Conservation (phyloP, 2,113 vertebrate species). For the Phodopus roborovskii region DNA sequence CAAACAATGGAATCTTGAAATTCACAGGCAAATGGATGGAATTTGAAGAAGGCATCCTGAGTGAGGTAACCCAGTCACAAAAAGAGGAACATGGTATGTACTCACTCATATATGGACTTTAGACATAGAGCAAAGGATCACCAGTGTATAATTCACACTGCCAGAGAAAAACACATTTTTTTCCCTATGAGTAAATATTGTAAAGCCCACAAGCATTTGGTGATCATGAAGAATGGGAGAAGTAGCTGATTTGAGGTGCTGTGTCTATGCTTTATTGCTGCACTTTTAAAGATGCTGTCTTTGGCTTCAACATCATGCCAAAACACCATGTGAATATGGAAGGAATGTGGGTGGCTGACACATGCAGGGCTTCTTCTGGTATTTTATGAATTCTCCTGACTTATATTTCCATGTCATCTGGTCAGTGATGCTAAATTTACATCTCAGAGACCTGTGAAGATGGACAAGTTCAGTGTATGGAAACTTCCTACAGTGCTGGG, state of each 20-base stretch:
- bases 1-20: too few relatives aligned
- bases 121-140: too few relatives aligned
- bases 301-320: background rate
- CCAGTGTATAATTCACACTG: too few relatives aligned
- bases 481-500: too few relatives aligned
- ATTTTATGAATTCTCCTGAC: background rate
- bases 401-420: background rate
- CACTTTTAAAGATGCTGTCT: background rate
- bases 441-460: background rate
- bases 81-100: too few relatives aligned
- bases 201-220: background rate
- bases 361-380: background rate
- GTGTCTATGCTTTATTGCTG: background rate
- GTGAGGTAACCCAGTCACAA: too few relatives aligned
- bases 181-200: conserved; percentile 3
- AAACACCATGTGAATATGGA: background rate
- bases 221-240: background rate
- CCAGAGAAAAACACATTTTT: background rate
- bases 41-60: too few relatives aligned
- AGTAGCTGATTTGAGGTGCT: background rate
- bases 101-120: too few relatives aligned
- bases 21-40: too few relatives aligned
- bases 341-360: background rate
- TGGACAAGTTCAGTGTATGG: too few relatives aligned
- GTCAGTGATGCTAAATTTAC: background rate